Conservation (phyloP, 2,113 vertebrate species). For the Thamnaconus septentrionalis region DNA sequence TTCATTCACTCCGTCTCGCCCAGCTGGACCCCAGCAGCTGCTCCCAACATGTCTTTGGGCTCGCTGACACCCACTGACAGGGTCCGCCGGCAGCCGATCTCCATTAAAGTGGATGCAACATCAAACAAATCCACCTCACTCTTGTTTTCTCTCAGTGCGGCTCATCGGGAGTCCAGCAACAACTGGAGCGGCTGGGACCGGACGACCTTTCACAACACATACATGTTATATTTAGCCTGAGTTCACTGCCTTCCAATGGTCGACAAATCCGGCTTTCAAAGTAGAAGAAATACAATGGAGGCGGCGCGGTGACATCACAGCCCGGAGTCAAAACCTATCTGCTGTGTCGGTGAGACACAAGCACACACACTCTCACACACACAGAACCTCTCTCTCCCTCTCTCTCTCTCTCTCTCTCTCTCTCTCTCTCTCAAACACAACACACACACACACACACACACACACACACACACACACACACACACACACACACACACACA, state of each 20-base stretch:
- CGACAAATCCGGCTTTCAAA: constrained; percentile 7
- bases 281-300: constrained; percentile 23
- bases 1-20: constrained; percentile 4
- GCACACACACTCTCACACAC: constrained; percentile 11
- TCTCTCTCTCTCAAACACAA: constrained; percentile 2
- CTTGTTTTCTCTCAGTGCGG: constrained; percentile 10
- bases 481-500: constrained; percentile 6
- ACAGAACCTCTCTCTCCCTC: not conserved
- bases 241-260: constrained; percentile 45
- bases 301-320: constrained; percentile 18
- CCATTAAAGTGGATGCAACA: not conserved
- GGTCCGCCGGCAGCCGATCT: not conserved
- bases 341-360: constrained; percentile 34
- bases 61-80: not conserved
- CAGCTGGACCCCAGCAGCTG: not conserved
- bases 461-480: constrained; percentile 9
- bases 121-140: constrained; percentile 21
- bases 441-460: constrained; percentile 12
- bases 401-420: too few relatives aligned
- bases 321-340: constrained; percentile 37
- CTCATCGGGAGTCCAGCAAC: constrained; percentile 7
- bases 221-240: constrained; percentile 28
- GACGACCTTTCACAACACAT: too few relatives aligned
- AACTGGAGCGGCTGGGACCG: too few relatives aligned
- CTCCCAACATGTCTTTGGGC: not conserved